Percentiles rank a stretch among this genome's conserved stretches.
Evolutionary conservation across 2,113 vertebrate genomes (phyloP).

Genomic region (Salvelinus namaycush): DNA sequence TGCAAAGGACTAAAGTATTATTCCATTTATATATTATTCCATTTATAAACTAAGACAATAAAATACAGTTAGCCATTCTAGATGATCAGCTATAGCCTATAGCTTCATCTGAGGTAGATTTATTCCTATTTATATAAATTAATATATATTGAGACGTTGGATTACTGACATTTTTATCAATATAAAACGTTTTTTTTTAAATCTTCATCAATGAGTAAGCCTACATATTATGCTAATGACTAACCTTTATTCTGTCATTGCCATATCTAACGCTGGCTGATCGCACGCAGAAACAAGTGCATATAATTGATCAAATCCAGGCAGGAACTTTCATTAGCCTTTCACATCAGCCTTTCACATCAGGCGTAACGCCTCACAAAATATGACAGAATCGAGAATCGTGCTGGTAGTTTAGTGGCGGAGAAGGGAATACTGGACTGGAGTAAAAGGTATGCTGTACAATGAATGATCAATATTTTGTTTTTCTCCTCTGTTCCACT

Average conservation of each 20-base stretch:
- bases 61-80: no score
- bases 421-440: constrained; percentile 8
- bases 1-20: not conserved
- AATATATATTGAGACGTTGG: no score
- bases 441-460: constrained; percentile 45
- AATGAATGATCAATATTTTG: constrained; percentile 58
- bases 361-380: constrained; percentile 11
- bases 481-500: constrained; percentile 44
- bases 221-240: not conserved
- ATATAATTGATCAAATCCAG: constrained; percentile 36
- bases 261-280: not conserved
- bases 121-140: no score
- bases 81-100: no score
- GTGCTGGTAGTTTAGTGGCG: constrained; percentile 3
- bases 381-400: not conserved
- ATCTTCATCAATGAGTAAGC: not conserved
- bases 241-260: not conserved
- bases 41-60: not conserved
- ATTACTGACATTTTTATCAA: no score
- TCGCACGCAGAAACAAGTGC: constrained; percentile 9
- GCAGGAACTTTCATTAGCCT: constrained; percentile 22
- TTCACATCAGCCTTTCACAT: constrained; percentile 28
- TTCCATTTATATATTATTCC: not conserved
- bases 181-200: no score
- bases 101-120: no score